Conservation (phyloP, 2,113 vertebrate genomes). For the Myotis davidii region DNA sequence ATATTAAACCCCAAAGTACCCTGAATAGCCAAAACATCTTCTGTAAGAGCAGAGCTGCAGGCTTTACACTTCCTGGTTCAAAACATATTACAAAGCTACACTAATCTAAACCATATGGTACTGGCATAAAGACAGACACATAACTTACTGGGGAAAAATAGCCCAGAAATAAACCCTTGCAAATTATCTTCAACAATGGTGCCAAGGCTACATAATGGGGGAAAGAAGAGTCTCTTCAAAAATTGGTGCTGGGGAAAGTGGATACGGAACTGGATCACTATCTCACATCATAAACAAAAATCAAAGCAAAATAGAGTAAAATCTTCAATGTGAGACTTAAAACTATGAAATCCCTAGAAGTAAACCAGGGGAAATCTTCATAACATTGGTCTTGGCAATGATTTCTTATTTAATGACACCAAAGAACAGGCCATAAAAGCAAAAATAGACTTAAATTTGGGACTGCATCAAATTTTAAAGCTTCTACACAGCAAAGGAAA, state of each 20-base stretch:
- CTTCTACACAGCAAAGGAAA: not conserved
- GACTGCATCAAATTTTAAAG: not conserved
- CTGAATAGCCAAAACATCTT: not conserved
- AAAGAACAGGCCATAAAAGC: not conserved
- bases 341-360: not conserved
- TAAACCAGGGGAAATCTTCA: not conserved
- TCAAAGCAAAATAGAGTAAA: not conserved
- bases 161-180: not conserved
- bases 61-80: not conserved
- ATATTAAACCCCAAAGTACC: not conserved
- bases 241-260: not conserved
- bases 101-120: not conserved
- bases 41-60: not conserved
- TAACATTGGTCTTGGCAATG: not conserved
- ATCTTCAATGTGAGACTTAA: not conserved
- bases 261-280: not conserved
- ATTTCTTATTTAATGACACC: not conserved
- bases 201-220: not conserved
- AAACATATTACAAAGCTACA: not conserved
- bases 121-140: not conserved
- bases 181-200: not conserved
- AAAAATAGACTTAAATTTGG: not conserved
- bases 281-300: not conserved
- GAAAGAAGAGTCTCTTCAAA: not conserved
- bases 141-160: not conserved